Conservation (phyloP, 1,140 invertebrate species). For the Drosophila littoralis region DNA sequence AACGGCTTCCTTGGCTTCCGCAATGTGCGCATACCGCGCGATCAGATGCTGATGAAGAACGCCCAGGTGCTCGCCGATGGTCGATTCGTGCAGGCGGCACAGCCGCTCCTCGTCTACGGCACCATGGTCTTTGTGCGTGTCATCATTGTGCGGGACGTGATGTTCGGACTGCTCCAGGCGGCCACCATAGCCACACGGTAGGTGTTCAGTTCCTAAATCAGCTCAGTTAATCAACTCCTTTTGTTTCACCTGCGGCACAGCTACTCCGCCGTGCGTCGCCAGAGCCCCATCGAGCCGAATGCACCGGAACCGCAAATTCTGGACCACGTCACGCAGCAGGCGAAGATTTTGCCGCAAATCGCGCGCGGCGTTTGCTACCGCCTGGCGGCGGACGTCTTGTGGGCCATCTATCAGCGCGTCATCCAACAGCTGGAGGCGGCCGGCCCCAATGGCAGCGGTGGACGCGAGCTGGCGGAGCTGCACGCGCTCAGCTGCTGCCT, state of each 20-base stretch:
- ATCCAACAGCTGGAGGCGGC: constrained; percentile 88
- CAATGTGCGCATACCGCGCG: constrained; percentile 93
- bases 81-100: constrained; percentile 92
- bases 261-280: constrained; percentile 94
- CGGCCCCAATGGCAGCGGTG: constrained; percentile 85
- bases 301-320: constrained; percentile 94
- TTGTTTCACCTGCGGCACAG: constrained; percentile 77
- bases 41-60: constrained; percentile 97
- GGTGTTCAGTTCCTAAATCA: not conserved
- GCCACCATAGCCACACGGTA: constrained; percentile 91
- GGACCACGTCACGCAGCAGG: constrained; percentile 96
- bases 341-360: constrained; percentile 93
- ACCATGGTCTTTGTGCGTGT: constrained; percentile 97
- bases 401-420: constrained; percentile 92
- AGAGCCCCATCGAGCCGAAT: constrained; percentile 91
- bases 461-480: constrained; percentile 92
- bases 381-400: constrained; percentile 90
- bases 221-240: not conserved
- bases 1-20: constrained; percentile 96
- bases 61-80: constrained; percentile 93
- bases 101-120: constrained; percentile 94
- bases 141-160: constrained; percentile 90
- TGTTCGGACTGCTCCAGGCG: constrained; percentile 90
- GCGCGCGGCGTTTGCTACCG: constrained; percentile 91
- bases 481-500: constrained; percentile 95